These are phyloP conservation scores for Aythya baeri DNA, from an alignment of 2,113 vertebrate genomes.

Conservation along the genomic window DNA sequence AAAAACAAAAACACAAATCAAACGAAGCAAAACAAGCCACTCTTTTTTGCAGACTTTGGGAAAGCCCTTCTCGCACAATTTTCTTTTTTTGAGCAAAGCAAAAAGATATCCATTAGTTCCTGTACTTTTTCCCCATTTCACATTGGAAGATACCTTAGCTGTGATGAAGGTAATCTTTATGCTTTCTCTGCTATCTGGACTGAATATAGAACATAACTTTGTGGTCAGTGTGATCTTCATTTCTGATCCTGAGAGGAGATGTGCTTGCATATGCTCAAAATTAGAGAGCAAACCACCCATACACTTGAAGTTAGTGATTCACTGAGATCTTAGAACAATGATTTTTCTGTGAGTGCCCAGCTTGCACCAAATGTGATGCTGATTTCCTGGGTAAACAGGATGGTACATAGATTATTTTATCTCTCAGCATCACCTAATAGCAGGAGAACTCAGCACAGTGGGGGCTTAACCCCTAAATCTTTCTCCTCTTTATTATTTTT, in stretches of 20 bases:
- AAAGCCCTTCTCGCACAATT: neutral
- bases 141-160: neutral
- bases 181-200: neutral
- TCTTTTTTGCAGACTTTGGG: neutral
- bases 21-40: neutral
- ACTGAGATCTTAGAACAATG: neutral
- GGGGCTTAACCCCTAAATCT: neutral
- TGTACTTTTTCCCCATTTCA: neutral
- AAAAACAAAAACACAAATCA: neutral
- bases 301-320: neutral
- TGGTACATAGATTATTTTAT: neutral
- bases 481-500: neutral
- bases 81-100: neutral
- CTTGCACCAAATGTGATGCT: neutral
- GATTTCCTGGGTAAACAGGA: neutral
- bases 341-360: neutral
- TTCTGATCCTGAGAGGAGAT: neutral
- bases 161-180: neutral
- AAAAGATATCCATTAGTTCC: neutral
- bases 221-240: neutral
- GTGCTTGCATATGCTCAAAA: neutral
- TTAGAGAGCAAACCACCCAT: neutral
- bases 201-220: neutral
- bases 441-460: neutral
- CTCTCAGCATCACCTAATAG: neutral